Conservation (phyloP, 2,113 vertebrate genomes). For the Mus pahari region DNA sequence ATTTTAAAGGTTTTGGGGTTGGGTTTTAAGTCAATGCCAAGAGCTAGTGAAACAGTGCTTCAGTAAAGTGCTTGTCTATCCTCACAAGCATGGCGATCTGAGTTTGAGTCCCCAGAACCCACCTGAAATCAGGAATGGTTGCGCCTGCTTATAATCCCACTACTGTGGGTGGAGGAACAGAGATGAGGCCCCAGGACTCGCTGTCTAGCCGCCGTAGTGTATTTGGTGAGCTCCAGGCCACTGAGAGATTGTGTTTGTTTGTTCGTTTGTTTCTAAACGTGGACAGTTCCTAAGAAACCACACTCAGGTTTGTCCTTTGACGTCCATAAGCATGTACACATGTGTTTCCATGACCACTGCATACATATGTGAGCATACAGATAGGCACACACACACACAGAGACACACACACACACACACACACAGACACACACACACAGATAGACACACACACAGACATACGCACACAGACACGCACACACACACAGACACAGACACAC, state of each 20-base stretch:
- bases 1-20: constrained; percentile 83
- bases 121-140: no score
- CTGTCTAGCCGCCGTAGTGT: neutral
- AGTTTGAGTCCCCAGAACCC: neutral
- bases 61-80: neutral
- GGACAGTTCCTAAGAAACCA: neutral
- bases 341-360: neutral
- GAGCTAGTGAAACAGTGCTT: neutral
- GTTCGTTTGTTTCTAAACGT: neutral
- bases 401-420: no score
- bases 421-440: neutral
- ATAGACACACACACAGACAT: neutral
- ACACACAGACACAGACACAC: neutral
- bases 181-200: no score
- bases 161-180: no score
- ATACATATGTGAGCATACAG: neutral
- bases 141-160: neutral
- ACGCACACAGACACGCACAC: neutral
- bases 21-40: constrained; percentile 86
- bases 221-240: neutral
- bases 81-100: no score
- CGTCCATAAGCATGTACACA: neutral
- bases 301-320: no score
- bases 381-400: neutral
- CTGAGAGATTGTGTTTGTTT: neutral